phyloP scores from a whole-genome alignment of 2,888 invertebrate genomes.

The Arrhopalites spinosus region DNA sequence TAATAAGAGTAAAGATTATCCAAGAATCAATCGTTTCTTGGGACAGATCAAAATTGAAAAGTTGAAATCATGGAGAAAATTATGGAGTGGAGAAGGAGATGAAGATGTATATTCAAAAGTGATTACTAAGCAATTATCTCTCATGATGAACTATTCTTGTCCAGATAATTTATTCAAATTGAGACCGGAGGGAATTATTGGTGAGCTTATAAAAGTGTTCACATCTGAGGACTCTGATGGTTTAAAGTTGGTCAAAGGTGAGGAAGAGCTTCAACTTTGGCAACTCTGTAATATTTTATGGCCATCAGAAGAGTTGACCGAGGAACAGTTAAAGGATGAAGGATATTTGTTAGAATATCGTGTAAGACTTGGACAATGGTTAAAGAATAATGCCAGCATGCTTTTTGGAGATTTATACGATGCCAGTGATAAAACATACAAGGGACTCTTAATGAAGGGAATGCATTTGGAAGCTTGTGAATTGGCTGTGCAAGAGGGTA shows the following conservation, averaged over 20 bases:
- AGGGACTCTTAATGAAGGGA: conserved; percentile 51
- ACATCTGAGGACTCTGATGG: conserved; percentile 5
- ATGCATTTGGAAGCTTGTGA: conserved; percentile 44
- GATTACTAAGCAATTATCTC: conserved; percentile 15
- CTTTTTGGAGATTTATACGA: conserved; percentile 46
- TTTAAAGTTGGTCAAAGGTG: neutral
- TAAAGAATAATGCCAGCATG: conserved; percentile 40
- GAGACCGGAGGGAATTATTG: conserved; percentile 31
- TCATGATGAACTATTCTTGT: conserved; percentile 18
- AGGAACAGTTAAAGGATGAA: conserved; percentile 32
- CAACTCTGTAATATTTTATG: conserved; percentile 80
- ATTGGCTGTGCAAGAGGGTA: conserved; percentile 43
- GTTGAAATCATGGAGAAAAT: conserved; percentile 17
- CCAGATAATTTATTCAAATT: conserved; percentile 22
- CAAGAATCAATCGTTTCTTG: conserved; percentile 23
- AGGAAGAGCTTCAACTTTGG: conserved; percentile 63
- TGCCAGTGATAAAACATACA: conserved; percentile 31
- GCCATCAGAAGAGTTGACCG: conserved; percentile 59
- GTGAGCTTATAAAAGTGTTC: conserved; percentile 26
- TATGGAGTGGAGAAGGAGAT: neutral
- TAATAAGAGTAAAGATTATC: conserved; percentile 34
- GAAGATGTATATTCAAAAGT: conserved; percentile 14
- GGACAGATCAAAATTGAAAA: conserved; percentile 31
- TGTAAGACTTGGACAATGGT: conserved; percentile 46
- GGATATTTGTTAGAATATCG: conserved; percentile 43